A percentile compares a stretch with the other conserved stretches of the same genome.
These are phyloP conservation scores for Valencia hispanica DNA, from an alignment of 2,797 vertebrate genomes.

Conservation along the genomic window DNA sequence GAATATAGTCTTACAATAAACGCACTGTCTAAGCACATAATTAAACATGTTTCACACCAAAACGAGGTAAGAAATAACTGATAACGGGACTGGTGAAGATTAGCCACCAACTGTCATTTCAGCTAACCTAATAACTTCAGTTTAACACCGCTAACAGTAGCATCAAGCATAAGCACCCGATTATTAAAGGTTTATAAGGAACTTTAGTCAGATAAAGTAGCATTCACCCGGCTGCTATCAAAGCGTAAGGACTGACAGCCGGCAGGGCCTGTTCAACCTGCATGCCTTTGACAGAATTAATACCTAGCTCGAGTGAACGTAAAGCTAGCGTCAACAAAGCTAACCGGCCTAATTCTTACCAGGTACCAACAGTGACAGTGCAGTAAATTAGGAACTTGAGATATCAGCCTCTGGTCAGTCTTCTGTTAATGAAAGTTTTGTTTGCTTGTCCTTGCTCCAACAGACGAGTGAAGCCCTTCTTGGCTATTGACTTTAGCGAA, in stretches of 20 bases:
- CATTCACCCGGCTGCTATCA: constrained; percentile 3
- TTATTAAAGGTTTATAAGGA: fast-evolving
- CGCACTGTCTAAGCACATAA: not conserved
- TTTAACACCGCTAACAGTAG: not conserved
- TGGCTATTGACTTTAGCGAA: constrained; percentile 67
- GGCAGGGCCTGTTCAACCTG: constrained; percentile 60
- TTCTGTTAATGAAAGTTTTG: constrained; percentile 51
- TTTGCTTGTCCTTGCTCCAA: constrained; percentile 70
- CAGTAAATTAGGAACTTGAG: constrained; percentile 43
- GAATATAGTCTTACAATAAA: not conserved
- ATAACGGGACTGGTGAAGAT: constrained; percentile 9
- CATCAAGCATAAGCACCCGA: fast-evolving
- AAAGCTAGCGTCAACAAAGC: constrained; percentile 23
- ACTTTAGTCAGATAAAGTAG: not conserved
- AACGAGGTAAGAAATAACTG: not conserved
- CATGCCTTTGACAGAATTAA: constrained; percentile 60
- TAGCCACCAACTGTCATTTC: constrained; percentile 48
- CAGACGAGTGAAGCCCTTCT: constrained; percentile 72
- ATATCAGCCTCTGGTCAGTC: constrained; percentile 52
- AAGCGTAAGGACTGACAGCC: constrained; percentile 48
- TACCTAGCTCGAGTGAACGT: constrained; percentile 28
- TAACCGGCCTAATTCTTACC: constrained; percentile 64
- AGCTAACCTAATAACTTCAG: constrained; percentile 7
- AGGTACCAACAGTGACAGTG: constrained; percentile 61
- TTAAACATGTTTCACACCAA: not conserved